A percentile compares a stretch with the other conserved stretches of the same genome.
Evolutionary conservation across 92 coral and sea anemone genomes (phyloP).

Genomic region (Phymanthus crucifer): DNA sequence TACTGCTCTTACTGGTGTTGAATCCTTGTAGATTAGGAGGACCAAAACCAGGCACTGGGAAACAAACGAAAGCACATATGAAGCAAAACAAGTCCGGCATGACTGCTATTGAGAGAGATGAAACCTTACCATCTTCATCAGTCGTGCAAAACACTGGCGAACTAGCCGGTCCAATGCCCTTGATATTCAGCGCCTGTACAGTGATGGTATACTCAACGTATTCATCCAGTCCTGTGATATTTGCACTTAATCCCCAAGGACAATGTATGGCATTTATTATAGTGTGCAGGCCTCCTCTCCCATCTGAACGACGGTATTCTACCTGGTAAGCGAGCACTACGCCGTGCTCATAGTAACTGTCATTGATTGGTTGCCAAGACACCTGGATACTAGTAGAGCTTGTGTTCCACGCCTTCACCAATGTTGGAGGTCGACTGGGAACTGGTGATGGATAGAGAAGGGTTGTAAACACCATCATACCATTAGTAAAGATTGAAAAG

Average conservation of each 20-base stretch:
- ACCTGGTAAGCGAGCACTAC: conserved; percentile 51
- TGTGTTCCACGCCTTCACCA: conserved; percentile 55
- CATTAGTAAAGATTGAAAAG: background rate
- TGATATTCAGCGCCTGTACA: conserved; percentile 49
- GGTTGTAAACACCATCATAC: no score
- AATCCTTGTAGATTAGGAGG: conserved; percentile 62
- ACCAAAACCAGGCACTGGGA: conserved; percentile 62
- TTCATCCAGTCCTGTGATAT: conserved; percentile 50
- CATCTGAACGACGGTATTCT: conserved; percentile 52
- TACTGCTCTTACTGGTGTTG: conserved; percentile 69
- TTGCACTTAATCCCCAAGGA: conserved; percentile 10
- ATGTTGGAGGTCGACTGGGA: conserved; percentile 54
- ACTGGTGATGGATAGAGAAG: conserved; percentile 21
- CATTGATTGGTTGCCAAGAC: conserved; percentile 69
- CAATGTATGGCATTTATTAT: no score
- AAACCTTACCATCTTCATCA: conserved; percentile 76
- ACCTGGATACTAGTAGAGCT: conserved; percentile 69
- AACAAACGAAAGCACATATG: background rate
- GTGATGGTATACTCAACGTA: conserved; percentile 51
- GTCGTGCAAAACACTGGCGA: conserved; percentile 40
- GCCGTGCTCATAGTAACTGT: conserved; percentile 60
- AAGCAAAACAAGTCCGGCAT: background rate
- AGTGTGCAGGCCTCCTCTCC: conserved; percentile 1
- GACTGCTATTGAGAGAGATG: background rate
- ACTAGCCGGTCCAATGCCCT: conserved; percentile 55